phyloP scores from a whole-genome alignment of 2,888 invertebrate genomes.

The Ectemnius continuus region DNA sequence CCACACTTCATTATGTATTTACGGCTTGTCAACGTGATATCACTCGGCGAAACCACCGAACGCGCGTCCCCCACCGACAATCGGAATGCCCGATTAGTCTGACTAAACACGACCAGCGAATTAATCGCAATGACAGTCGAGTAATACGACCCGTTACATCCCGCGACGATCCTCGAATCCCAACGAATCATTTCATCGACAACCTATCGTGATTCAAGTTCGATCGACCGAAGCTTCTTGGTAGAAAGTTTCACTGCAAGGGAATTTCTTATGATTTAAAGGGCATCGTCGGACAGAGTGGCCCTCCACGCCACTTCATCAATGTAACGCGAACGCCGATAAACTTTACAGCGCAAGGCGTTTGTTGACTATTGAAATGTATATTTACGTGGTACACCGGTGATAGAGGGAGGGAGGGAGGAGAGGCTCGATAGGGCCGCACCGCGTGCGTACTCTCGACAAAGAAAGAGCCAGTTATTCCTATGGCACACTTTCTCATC shows the following conservation, averaged over 20 bases:
- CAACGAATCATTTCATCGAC: neutral
- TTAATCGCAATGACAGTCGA: slow-evolving; percentile 13
- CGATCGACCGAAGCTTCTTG: neutral
- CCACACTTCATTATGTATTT: slow-evolving; percentile 70
- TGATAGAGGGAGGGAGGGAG: no score
- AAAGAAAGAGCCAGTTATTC: slow-evolving; percentile 18
- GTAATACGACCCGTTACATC: no score
- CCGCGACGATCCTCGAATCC: neutral
- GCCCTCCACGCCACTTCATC: slow-evolving; percentile 30
- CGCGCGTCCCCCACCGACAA: slow-evolving; percentile 32
- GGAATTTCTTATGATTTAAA: neutral
- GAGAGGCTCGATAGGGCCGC: slow-evolving; percentile 4
- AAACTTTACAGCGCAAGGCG: slow-evolving; percentile 10
- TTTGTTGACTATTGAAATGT: slow-evolving; percentile 28
- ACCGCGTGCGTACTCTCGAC: slow-evolving; percentile 4
- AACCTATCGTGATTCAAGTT: neutral
- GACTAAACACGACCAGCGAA: slow-evolving; percentile 33
- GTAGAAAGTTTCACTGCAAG: neutral
- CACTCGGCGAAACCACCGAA: slow-evolving; percentile 53
- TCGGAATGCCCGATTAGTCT: slow-evolving; percentile 54
- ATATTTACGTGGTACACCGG: slow-evolving; percentile 28
- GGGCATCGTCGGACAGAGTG: neutral
- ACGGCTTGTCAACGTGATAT: slow-evolving; percentile 68
- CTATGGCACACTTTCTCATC: slow-evolving; percentile 32
- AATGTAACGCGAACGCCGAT: slow-evolving; percentile 4